Evolutionary conservation across 2,113 vertebrate species (phyloP).

Genomic region (Salvelinus sp.): DNA sequence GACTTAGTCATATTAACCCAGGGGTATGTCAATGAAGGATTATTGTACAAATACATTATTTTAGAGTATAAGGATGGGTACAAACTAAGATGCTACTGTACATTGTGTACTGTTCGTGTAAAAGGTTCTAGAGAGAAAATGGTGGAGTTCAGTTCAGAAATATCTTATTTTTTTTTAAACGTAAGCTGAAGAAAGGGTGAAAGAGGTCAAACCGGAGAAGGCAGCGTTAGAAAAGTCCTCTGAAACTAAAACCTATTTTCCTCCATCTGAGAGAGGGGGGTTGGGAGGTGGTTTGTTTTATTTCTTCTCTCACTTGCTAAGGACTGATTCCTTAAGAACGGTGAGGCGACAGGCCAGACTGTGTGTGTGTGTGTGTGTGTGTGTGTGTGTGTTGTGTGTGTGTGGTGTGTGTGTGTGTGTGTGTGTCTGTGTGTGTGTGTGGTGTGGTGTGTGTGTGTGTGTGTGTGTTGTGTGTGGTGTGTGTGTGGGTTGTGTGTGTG

Average conservation of each 20-base stretch:
- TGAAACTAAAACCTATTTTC: constrained; percentile 8
- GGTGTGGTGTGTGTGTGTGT: neutral
- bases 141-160: constrained; percentile 11
- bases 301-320: constrained; percentile 27
- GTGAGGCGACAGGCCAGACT: constrained; percentile 30
- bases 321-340: constrained; percentile 47
- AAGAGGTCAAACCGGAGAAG: constrained; percentile 54
- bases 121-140: constrained; percentile 31
- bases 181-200: constrained; percentile 12
- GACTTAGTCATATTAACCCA: neutral
- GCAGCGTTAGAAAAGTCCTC: constrained; percentile 48
- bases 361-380: constrained; percentile 17
- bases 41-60: neutral
- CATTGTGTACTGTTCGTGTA: neutral
- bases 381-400: constrained; percentile 6
- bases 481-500: constrained; percentile 7
- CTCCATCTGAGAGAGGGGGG: constrained; percentile 41
- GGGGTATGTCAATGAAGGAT: neutral
- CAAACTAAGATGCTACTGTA: too few species aligned
- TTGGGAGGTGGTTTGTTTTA: constrained; percentile 17
- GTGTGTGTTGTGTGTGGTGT: constrained; percentile 10
- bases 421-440: neutral
- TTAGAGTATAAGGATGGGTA: too few species aligned
- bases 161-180: constrained; percentile 20
- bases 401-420: too few species aligned